Evolutionary conservation across 2,888 invertebrate species (phyloP), one percentile per base, ranked within the genome.

Genomic region (Tromatobia lineatoria): DNA sequence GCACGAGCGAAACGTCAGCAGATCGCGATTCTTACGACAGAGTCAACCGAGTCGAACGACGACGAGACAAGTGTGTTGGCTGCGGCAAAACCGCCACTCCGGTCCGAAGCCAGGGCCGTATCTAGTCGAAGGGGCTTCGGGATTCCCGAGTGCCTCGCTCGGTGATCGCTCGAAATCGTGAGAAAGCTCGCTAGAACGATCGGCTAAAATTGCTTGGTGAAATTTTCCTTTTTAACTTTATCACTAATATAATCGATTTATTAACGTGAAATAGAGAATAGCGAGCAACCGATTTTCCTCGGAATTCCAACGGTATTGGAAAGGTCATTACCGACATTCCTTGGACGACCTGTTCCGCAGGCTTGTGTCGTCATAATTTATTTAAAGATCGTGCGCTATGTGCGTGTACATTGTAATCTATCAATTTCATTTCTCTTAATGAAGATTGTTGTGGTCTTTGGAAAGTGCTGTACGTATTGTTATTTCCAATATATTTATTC

Each of bases 1-100:
- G 61, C 18, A 86, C 75, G 64, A 34, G 2, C 52, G 87, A 91
- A 90, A 92, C 93, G 93, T 93, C 92, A 92, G 92, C 92, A 91
- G 90, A 89, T 90, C 89, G 89, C 90, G 91, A 91, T 91, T 91
- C 91, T 90, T 20, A 90, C 88, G 88, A 87, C 87, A 85, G 88
- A 90, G 90, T 89, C 89, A 87, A 85, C 89, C 90, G 90, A 92
- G 89, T 87, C 89, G 89, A 91, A 91, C 90, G 90, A 91, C 86
- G 80, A 78, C 90, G 90, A 88, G 88, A 90, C 91, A 89, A 91
- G 90, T 88, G 90, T 91, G 90, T 81, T 74, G 69, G 88, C 89
- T 87, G 86, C 87, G 88, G 86, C 83, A 85, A 86, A 85, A 86
- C 90, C 89, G 88, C 90, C 87, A 90, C 90, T 90, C 86, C 82